Evolutionary conservation across 2,888 invertebrate species (phyloP).

Genomic region (Drosophila aldrichi): DNA sequence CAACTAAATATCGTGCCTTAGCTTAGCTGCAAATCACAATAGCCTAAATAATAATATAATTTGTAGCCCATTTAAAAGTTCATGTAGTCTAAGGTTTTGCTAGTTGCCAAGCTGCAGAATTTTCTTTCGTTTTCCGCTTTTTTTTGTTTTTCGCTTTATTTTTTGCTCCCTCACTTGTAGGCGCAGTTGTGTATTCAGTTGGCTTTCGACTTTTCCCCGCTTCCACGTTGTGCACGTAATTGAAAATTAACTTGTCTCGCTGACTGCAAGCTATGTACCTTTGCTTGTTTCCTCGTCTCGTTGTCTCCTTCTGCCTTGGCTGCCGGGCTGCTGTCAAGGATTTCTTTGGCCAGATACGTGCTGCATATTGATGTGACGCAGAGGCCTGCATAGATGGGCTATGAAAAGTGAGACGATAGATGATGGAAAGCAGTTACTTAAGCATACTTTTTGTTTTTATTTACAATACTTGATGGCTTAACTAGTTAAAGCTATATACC

Average conservation of each 20-base stretch:
- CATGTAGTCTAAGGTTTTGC: not conserved
- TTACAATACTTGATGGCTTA: slow-evolving; percentile 67
- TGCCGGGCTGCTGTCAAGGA: slow-evolving; percentile 49
- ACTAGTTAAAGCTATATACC: slow-evolving; percentile 63
- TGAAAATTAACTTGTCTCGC: slow-evolving; percentile 78
- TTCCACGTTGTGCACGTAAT: slow-evolving; percentile 73
- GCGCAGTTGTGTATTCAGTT: slow-evolving; percentile 31
- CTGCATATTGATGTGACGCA: slow-evolving; percentile 55
- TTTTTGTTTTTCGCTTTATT: not conserved
- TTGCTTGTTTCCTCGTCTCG: not conserved
- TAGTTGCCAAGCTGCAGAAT: not conserved
- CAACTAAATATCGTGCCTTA: too few relatives aligned
- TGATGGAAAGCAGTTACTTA: slow-evolving; percentile 34
- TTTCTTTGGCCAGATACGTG: slow-evolving; percentile 43
- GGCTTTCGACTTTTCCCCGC: slow-evolving; percentile 39
- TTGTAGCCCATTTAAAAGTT: slow-evolving; percentile 5
- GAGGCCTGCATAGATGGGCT: slow-evolving; percentile 1
- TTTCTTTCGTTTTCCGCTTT: not conserved
- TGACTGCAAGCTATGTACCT: slow-evolving; percentile 39
- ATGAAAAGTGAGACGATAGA: slow-evolving; percentile 1
- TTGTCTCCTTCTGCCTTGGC: slow-evolving; percentile 4
- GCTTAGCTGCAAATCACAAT: not conserved
- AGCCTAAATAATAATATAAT: not conserved
- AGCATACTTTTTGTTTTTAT: slow-evolving; percentile 54
- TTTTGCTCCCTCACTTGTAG: slow-evolving; percentile 17